Evolutionary conservation across 1,140 invertebrate genomes (phyloP), one percentile per base, ranked within the genome.

Genomic region (Apolygus lucorum): DNA sequence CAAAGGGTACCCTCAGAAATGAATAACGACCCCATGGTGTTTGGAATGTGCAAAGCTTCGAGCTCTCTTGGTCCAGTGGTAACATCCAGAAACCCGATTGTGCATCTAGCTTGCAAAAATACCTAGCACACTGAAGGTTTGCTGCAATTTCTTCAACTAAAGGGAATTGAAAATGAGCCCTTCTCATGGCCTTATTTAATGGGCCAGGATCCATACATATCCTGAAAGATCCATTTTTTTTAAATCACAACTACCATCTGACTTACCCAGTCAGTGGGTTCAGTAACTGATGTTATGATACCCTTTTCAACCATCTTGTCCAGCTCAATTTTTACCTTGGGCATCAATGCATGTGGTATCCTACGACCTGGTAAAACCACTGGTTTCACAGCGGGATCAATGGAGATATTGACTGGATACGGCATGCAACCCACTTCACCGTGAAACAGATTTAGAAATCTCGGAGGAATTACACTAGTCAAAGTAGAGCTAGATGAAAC

Each of bases 181-280:
- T 70, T 72, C 77, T 78, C n/a, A 84, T 79, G 17, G 34, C 69
- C 77, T 83, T 83, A 67, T 76, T 42, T 42, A 42, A 42, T 42
- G 72, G 72, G 49, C 72, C 74, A 4, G 82, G 82, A 75, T 85
- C 82, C 25, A 84, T 69, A 74, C 81, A 84, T 27, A 84, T 76
- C 64, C 82, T 72, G 17, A 83, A 59, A 42, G 27, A 34, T 8
- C 65, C 28, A 67, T 67, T 34, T 67, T 42, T 14, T 14, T 59
- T 14, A 17, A 59, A 59, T 73, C 21, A 81, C 78, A n/a, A 81
- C 72, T 2, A 81, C 79, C 34, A 81, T 72, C 26, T 76, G 73
- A 72, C 78, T 79, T 0, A 83, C 79, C 80, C 81, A 83, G 49
- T 81, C 79, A 1, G 81, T 79, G 2, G 65, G 65, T 67, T 67